phyloP scores from a whole-genome alignment of 2,113 vertebrate genomes.

The Macaca nemestrina region DNA sequence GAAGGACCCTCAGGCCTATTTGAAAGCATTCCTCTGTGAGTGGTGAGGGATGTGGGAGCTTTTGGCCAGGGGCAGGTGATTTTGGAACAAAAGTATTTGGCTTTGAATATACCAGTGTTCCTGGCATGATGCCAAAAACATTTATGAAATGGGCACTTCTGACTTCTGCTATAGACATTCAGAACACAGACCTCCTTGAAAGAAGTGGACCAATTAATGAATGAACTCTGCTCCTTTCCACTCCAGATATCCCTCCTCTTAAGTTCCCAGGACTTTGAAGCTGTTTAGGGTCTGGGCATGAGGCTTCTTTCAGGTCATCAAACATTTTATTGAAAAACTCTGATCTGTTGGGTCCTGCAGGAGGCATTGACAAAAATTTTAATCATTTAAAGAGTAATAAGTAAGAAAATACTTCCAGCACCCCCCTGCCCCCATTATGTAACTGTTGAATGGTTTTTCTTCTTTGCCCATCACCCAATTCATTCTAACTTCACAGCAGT shows the following conservation, averaged over 20 bases:
- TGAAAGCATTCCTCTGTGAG: background rate
- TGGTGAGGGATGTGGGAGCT: background rate
- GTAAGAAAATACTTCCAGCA: background rate
- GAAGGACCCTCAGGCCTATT: background rate
- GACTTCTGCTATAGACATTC: background rate
- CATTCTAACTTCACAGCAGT: background rate
- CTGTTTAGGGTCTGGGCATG: background rate
- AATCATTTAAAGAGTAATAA: background rate
- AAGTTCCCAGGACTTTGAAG: background rate
- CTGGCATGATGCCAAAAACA: background rate
- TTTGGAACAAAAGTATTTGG: background rate
- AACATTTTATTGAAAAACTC: background rate
- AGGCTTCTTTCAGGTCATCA: background rate
- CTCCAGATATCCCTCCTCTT: background rate
- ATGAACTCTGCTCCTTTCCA: background rate
- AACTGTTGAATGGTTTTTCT: background rate
- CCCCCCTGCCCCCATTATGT: background rate
- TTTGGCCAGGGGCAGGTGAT: background rate
- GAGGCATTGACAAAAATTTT: background rate
- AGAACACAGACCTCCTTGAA: background rate
- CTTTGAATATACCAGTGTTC: background rate
- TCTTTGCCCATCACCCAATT: background rate
- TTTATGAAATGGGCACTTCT: background rate
- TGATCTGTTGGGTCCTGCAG: background rate
- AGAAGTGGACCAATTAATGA: background rate